Evolutionary conservation across 2,888 invertebrate species (phyloP).

Genomic region (Caenorhabditis macrosperma): DNA sequence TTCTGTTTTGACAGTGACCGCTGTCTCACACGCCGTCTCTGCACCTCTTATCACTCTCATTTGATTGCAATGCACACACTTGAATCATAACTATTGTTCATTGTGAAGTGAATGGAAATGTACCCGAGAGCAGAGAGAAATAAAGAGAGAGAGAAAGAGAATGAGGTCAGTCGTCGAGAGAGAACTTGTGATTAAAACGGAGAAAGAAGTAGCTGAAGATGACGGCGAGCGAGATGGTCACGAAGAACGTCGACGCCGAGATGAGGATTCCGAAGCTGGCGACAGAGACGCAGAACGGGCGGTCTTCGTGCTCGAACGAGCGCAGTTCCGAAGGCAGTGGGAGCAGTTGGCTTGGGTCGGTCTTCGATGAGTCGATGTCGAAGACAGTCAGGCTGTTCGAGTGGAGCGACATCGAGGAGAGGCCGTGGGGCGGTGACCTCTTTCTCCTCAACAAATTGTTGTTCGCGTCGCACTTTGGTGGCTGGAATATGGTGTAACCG

Average conservation of each 20-base stretch:
- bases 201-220: slow-evolving; percentile 63
- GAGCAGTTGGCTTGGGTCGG: slow-evolving; percentile 23
- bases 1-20: slow-evolving; percentile 15
- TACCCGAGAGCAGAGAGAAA: slow-evolving; percentile 20
- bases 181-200: slow-evolving; percentile 49
- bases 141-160: neutral
- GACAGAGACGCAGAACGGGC: slow-evolving; percentile 70
- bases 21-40: slow-evolving; percentile 7
- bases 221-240: slow-evolving; percentile 67
- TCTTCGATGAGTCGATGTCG: slow-evolving; percentile 65
- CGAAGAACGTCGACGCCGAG: slow-evolving; percentile 74
- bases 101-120: neutral
- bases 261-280: slow-evolving; percentile 74
- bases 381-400: slow-evolving; percentile 76
- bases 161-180: slow-evolving; percentile 27
- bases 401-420: slow-evolving; percentile 65
- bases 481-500: slow-evolving; percentile 62
- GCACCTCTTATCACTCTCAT: slow-evolving; percentile 9
- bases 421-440: slow-evolving; percentile 1
- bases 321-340: slow-evolving; percentile 12
- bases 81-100: slow-evolving; percentile 39
- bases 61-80: neutral
- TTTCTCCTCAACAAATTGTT: slow-evolving; percentile 22
- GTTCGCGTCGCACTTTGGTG: slow-evolving; percentile 66
- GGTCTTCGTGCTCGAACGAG: slow-evolving; percentile 23